Conservation (phyloP, 2,113 vertebrate genomes). For the Picathartes gymnocephalus region DNA sequence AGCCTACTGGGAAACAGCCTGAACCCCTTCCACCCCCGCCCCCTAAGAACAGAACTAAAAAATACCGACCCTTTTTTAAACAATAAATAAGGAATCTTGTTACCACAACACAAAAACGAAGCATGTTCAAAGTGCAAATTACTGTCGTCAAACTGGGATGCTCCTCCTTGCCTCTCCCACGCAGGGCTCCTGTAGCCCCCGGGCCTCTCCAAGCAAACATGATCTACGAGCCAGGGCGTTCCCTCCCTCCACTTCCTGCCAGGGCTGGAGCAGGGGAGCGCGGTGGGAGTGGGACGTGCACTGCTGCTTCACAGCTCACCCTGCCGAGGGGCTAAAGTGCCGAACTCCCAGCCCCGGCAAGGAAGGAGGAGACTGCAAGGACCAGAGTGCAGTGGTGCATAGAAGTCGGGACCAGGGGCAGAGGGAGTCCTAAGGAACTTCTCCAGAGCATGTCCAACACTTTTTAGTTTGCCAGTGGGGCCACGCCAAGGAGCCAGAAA, state of each 20-base stretch:
- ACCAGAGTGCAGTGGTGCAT: conserved; percentile 65
- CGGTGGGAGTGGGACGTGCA: conserved; percentile 7
- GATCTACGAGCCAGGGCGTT: conserved; percentile 66
- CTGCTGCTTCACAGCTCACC: conserved; percentile 65
- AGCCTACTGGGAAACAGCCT: conserved; percentile 54
- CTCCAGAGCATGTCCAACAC: conserved; percentile 50
- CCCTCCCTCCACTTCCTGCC: conserved; percentile 62
- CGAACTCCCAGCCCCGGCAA: conserved; percentile 66
- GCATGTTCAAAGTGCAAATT: conserved; percentile 83
- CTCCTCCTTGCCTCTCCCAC: conserved; percentile 70
- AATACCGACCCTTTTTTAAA: conserved; percentile 68
- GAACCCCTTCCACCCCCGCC: conserved; percentile 39
- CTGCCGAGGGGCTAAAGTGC: conserved; percentile 71
- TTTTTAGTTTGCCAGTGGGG: conserved; percentile 24
- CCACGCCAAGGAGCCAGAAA: conserved; percentile 37
- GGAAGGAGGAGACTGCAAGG: conserved; percentile 70
- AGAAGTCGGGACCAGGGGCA: conserved; percentile 72
- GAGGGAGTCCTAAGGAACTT: conserved; percentile 71
- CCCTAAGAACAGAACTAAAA: conserved; percentile 64
- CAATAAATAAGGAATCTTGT: conserved; percentile 81
- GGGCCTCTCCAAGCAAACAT: conserved; percentile 69
- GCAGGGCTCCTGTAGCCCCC: conserved; percentile 62
- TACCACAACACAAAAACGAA: conserved; percentile 79
- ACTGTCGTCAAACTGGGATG: conserved; percentile 74
- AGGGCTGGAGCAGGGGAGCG: conserved; percentile 52